Conservation (phyloP, 1,140 invertebrate genomes). For the Saccostrea glomerata region DNA sequence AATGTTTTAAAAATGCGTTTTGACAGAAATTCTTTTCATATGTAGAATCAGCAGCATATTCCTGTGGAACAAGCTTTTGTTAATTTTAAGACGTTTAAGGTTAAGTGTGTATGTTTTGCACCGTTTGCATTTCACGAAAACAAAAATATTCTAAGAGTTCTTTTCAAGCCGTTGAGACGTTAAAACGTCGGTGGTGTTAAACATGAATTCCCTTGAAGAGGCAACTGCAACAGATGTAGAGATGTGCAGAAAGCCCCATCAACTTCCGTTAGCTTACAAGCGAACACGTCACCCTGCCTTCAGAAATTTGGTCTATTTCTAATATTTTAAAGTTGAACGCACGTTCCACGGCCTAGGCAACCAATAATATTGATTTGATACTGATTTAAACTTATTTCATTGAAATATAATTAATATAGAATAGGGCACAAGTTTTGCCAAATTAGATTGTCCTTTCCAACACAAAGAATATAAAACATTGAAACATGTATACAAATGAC, state of each 20-base stretch:
- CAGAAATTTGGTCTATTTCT: background rate
- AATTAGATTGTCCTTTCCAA: too few species aligned
- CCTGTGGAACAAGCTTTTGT: background rate
- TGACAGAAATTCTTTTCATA: slow-evolving; percentile 23
- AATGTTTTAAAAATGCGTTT: background rate
- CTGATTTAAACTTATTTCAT: too few species aligned
- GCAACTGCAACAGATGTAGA: slow-evolving; percentile 3
- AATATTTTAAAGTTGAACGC: background rate
- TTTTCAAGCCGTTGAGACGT: slow-evolving; percentile 7
- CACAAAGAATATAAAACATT: too few species aligned
- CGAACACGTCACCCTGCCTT: background rate
- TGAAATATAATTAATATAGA: too few species aligned
- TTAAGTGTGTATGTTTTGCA: slow-evolving; percentile 27
- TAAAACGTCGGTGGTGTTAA: slow-evolving; percentile 25
- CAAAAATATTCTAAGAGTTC: slow-evolving; percentile 8
- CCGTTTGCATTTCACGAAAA: slow-evolving; percentile 24
- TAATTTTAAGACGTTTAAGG: slow-evolving; percentile 5
- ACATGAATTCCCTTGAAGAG: slow-evolving; percentile 11
- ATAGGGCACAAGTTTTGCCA: too few species aligned
- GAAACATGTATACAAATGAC: too few species aligned
- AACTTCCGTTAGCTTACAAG: background rate
- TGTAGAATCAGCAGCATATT: slow-evolving; percentile 15
- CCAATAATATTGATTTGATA: too few species aligned
- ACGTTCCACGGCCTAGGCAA: background rate
- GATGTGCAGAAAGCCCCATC: background rate